These are phyloP conservation scores for Catostomus latipinnis DNA, from an alignment of 2,797 vertebrate genomes.

Conservation along the genomic window DNA sequence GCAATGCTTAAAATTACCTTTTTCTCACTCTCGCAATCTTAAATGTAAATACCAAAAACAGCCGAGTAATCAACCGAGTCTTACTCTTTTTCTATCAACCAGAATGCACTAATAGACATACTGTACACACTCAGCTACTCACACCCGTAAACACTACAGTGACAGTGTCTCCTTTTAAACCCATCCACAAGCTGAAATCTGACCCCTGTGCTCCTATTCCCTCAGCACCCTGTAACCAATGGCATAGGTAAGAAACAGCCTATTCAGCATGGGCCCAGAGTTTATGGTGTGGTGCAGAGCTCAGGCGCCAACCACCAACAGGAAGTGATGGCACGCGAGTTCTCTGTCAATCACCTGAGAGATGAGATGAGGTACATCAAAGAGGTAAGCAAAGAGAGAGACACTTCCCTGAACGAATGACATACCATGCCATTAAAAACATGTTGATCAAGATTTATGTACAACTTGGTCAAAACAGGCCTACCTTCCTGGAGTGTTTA, in stretches of 20 bases:
- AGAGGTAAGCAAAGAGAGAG: conserved; percentile 82
- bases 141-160: conserved; percentile 8
- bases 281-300: conserved; percentile 88
- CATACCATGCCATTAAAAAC: not conserved
- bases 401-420: not conserved
- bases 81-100: conserved; percentile 1
- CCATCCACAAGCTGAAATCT: conserved; percentile 69
- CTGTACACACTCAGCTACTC: not conserved
- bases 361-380: conserved; percentile 98
- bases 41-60: not conserved
- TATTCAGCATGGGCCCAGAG: conserved; percentile 76
- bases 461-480: not conserved
- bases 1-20: conserved; percentile 16
- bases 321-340: conserved; percentile 94
- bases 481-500: not conserved
- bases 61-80: not conserved
- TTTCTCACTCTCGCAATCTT: too few relatives aligned
- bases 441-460: not conserved
- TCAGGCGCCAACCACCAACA: conserved; percentile 83
- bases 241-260: conserved; percentile 78
- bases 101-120: conserved; percentile 4
- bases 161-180: conserved; percentile 17
- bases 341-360: conserved; percentile 89
- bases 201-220: conserved; percentile 68
- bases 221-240: conserved; percentile 84